These are phyloP conservation scores for Aplochiton taeniatus DNA, from an alignment of 2,797 vertebrate species.

Conservation along the genomic window DNA sequence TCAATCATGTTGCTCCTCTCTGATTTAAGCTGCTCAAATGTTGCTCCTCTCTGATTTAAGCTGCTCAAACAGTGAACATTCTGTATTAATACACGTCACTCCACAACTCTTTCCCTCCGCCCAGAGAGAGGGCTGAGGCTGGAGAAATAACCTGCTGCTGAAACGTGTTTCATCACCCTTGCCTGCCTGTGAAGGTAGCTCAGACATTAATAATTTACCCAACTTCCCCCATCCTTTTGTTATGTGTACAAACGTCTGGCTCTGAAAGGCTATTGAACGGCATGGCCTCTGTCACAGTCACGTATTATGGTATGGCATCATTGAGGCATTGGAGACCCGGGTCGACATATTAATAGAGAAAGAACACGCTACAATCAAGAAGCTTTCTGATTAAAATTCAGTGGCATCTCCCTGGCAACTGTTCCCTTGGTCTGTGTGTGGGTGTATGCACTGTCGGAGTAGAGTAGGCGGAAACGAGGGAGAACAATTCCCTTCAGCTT, in stretches of 20 bases:
- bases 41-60: too few relatives aligned
- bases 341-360: constrained; percentile 27
- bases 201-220: constrained; percentile 63
- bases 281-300: not conserved
- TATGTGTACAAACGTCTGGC: constrained; percentile 39
- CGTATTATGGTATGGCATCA: too few relatives aligned
- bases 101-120: too few relatives aligned
- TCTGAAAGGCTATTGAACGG: constrained; percentile 35
- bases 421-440: constrained; percentile 32
- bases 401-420: constrained; percentile 52
- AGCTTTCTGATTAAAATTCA: constrained; percentile 39
- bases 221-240: constrained; percentile 26
- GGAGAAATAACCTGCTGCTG: constrained; percentile 30
- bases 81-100: too few relatives aligned
- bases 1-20: too few relatives aligned
- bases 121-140: constrained; percentile 6
- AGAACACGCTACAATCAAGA: constrained; percentile 23
- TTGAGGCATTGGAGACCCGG: too few relatives aligned
- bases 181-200: constrained; percentile 46
- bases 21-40: too few relatives aligned
- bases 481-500: constrained; percentile 40
- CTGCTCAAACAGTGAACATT: too few relatives aligned
- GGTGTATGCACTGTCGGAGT: constrained; percentile 38
- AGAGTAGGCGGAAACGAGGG: constrained; percentile 22
- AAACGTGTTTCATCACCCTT: constrained; percentile 45